Base-by-base conservation (phyloP, 1,140 invertebrate species). In the Drosophila biarmipes region DNA sequence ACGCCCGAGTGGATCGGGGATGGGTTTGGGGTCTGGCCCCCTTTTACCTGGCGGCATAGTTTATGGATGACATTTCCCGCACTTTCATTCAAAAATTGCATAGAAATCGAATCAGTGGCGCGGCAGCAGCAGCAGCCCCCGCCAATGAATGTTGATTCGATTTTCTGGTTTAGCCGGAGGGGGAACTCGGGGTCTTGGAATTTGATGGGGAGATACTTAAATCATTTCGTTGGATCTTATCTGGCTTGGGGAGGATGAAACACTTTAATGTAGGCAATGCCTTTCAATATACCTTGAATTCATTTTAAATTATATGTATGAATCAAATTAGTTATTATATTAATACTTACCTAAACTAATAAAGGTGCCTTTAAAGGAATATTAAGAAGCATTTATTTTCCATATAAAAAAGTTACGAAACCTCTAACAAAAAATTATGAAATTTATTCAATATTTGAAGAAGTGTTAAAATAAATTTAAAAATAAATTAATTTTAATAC, bases 1-100 rank as follows among this genome's bases (percentile, higher is more conserved):
- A 38, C 24, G 38, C 27, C 68, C 12, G 11, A 53, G 42, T 62
- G 51, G 68, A 61, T 73, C 12, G 35, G 67, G 67, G 46, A 1
- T 19, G 10, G 8, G 31, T 21, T 0, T 31, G 21, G 4, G 43
- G 31, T 11, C 34, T 17, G 31, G n/a, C 45, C 68, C 62, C 72
- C 53, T 63, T 78, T 77, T 72, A 78, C 74, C 75, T 87, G 76
- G 80, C 79, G 84, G 84, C 84, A 62, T 89, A 89, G 82, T 87
- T 87, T 87, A 89, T 89, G 79, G 75, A 62, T 67, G 84, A 68
- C 82, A 84, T 79, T 87, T 76, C 56, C 66, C 72, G 72, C 72
- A 51, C 59, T 80, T 77, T 76, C 79, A 89, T 84, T 79, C 75
- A 87, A 87, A 75, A 87, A 87, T 87, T 84, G 84, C 84, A 80